phyloP scores from a whole-genome alignment of 1,140 invertebrate species.

The Apis cerana region DNA sequence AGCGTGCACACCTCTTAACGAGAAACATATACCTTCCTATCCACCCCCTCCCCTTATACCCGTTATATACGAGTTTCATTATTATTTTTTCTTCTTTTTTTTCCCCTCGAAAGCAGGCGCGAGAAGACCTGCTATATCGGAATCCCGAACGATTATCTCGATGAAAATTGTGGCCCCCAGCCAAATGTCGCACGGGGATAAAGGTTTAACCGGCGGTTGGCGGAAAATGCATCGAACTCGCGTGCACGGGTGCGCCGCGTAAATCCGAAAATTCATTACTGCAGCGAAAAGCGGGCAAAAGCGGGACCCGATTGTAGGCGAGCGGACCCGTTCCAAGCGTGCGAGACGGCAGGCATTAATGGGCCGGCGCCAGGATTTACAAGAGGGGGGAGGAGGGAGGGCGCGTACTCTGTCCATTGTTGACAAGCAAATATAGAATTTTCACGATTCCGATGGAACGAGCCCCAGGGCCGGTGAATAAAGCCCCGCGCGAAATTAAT shows the following conservation, averaged over 20 bases:
- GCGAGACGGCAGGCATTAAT: conserved; percentile 59
- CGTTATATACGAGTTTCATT: not conserved
- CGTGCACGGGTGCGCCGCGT: conserved; percentile 65
- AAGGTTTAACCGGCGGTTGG: conserved; percentile 66
- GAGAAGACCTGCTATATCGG: not conserved
- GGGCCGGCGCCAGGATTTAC: conserved; percentile 62
- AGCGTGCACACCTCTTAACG: too few species aligned
- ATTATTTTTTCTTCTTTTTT: conserved; percentile 30
- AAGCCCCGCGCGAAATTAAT: conserved; percentile 59
- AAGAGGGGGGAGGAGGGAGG: not conserved
- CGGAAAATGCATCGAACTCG: conserved; percentile 63
- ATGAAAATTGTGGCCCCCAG: conserved; percentile 65
- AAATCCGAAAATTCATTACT: conserved; percentile 70
- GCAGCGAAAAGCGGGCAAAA: conserved; percentile 22
- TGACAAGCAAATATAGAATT: conserved; percentile 68
- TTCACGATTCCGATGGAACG: conserved; percentile 55
- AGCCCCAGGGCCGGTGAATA: conserved; percentile 33
- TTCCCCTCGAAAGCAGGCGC: not conserved
- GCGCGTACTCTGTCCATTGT: conserved; percentile 46
- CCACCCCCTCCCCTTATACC: too few species aligned
- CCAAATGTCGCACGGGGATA: conserved; percentile 70
- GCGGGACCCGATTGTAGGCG: conserved; percentile 54
- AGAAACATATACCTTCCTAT: too few species aligned
- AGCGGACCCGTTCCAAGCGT: conserved; percentile 19
- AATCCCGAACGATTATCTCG: conserved; percentile 53